These are phyloP conservation scores for Ctenicera cuprea DNA, from an alignment of 2,888 invertebrate species.

Conservation along the genomic window DNA sequence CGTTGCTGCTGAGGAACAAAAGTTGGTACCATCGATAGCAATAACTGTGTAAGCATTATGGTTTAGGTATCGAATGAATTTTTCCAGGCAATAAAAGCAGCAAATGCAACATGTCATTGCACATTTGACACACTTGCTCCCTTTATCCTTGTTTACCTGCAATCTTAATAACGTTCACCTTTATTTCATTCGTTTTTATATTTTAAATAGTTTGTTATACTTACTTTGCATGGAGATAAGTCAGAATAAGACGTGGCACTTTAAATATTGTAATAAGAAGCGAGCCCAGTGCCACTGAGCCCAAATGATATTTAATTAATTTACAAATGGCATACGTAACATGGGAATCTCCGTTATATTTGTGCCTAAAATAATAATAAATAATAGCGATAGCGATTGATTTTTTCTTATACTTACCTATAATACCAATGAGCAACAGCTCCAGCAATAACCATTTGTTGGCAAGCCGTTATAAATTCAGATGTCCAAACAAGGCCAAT, in stretches of 20 bases:
- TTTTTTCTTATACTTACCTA: slow-evolving; percentile 71
- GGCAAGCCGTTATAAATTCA: slow-evolving; percentile 95
- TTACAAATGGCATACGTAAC: slow-evolving; percentile 84
- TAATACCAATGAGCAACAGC: slow-evolving; percentile 97
- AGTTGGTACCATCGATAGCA: slow-evolving; percentile 92
- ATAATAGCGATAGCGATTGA: background rate
- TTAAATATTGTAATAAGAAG: slow-evolving; percentile 95
- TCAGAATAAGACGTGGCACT: slow-evolving; percentile 90
- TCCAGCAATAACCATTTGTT: slow-evolving; percentile 95
- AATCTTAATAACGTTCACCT: slow-evolving; percentile 73
- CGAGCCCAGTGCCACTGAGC: slow-evolving; percentile 96
- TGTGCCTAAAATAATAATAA: slow-evolving; percentile 75
- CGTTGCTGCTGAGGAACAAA: slow-evolving; percentile 92
- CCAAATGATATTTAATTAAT: slow-evolving; percentile 91
- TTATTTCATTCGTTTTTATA: background rate
- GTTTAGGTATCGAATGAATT: slow-evolving; percentile 92
- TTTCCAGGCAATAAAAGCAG: slow-evolving; percentile 93
- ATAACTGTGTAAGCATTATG: slow-evolving; percentile 97
- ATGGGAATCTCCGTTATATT: slow-evolving; percentile 80
- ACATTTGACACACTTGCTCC: slow-evolving; percentile 83
- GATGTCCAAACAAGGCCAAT: slow-evolving; percentile 94
- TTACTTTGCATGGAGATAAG: slow-evolving; percentile 93
- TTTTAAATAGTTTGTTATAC: slow-evolving; percentile 63
- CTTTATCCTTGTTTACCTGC: slow-evolving; percentile 79
- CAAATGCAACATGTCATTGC: slow-evolving; percentile 89